Evolutionary conservation across 2,797 vertebrate genomes (phyloP), one percentile per base, ranked within the genome.

Genomic region (Bradypus variegatus): DNA sequence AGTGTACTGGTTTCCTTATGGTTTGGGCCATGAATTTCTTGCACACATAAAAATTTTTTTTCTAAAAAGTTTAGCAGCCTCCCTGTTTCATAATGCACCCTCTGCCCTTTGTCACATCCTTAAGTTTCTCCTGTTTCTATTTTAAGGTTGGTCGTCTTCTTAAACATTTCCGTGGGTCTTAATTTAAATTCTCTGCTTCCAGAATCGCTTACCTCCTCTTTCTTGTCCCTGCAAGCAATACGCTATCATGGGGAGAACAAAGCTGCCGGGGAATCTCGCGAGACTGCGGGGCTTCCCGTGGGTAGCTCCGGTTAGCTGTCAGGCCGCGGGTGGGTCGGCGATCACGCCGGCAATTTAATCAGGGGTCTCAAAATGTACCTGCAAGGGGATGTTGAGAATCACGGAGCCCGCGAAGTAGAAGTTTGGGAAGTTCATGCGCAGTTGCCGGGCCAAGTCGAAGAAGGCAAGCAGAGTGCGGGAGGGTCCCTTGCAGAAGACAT

Each of bases 291-390:
- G 11, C 11, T 25, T 25, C 4, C 1, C 1, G 2, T 5, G 8
- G 2, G 31, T 3, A 0, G 5, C 23, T 6, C 11, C 31, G 0
- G 9, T 3, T 3, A 1, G 77, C 21, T 53, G n/a, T 65, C 9
- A 3, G 45, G 75, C 13, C n/a, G 23, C 36, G 50, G 4, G 82
- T 58, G 76, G 78, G 75, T 58, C 50, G 14, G 93, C 94, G 93
- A 93, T 94, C 0, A 25, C 15, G 53, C 27, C 1, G 62, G 48
- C 60, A 0, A 38, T 36, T 11, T 13, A 3, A 18, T 4, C 25
- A 0, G 4, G 6, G 45, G 2, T 19, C 93, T 96, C 95, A 29
- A 96, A 92, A 41, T 95, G 96, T 96, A 99, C 99, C 98, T 99
- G 99, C 88, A 45, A 45, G 41, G 6, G 8, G 3, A 45, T 45